Base-by-base conservation (phyloP, 2,888 invertebrate genomes). In the Ernsta delagoae region DNA sequence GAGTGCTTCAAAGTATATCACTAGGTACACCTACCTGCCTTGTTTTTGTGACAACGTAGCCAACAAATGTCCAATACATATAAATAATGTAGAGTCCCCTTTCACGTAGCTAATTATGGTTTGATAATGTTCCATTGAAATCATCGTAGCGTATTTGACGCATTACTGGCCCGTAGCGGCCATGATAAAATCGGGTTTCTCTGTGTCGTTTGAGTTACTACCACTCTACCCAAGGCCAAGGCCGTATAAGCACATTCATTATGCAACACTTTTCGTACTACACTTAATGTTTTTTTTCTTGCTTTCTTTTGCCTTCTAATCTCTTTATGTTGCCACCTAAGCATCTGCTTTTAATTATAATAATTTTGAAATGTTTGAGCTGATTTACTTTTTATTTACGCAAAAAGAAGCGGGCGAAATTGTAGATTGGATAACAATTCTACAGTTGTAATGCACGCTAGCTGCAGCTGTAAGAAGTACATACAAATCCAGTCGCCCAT, bases 241-340 rank as follows among this genome's bases (percentile, higher is more conserved):
- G 68, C 48, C 67, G 60, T 60, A 9, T 60, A 54, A 65, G 66
- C 56, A 62, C 67, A 61, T 68, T 68, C 67, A 68, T 68, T 68
- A 68, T 68, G 61, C 67, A 61, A 54, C 67, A 68, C 61, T 68
- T 61, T 45, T 24, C 56, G 48, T 45, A 43, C 54, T 56, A 45
- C 54, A 16, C 45, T 60, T 36, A 48, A 36, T 54, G 43, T 56
- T 67, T 67, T 48, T 61, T 67, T 67, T 48, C 12, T 48, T 48
- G n/a, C 48, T 48, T 48, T 48, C 48, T n/a, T 48, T 48, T 48
- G n/a, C 48, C 11, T 48, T 1, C 6, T 12, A 48, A 48, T 48
- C n/a, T 7, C 39, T 39, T 5, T 39, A 9, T 9, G 9, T 11
- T 9, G 43, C 43, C 7, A 43, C 8, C 8, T 43, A 9, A 43